These are phyloP conservation scores for Hyppa rectilinea DNA, from an alignment of 2,888 invertebrate species.

Conservation along the genomic window DNA sequence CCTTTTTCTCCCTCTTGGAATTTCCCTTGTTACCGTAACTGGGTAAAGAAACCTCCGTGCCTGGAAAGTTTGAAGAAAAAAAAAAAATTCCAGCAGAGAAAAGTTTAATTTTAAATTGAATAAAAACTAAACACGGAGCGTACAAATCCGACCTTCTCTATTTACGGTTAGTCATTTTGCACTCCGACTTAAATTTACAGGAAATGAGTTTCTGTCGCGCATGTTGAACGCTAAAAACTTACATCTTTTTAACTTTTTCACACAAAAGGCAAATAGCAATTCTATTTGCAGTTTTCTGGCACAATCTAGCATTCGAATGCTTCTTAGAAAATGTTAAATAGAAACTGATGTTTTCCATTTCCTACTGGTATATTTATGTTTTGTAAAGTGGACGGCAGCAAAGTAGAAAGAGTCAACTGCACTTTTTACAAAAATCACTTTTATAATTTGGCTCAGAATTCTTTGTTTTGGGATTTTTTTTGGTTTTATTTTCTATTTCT, in stretches of 20 bases:
- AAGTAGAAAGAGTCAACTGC: no score
- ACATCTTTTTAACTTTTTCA: constrained; percentile 35
- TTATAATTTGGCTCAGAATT: no score
- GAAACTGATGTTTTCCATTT: constrained; percentile 37
- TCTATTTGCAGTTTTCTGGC: constrained; percentile 41
- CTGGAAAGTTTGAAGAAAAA: background rate
- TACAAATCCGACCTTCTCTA: constrained; percentile 9
- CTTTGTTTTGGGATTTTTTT: no score
- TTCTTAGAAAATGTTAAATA: constrained; percentile 32
- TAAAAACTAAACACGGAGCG: constrained; percentile 1
- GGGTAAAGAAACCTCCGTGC: background rate
- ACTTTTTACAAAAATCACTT: no score
- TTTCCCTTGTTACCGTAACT: background rate
- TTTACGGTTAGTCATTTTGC: constrained; percentile 25
- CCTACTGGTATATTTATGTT: constrained; percentile 30
- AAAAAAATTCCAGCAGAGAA: background rate
- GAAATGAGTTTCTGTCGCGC: constrained; percentile 54
- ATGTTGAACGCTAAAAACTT: constrained; percentile 19
- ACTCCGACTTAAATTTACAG: constrained; percentile 32
- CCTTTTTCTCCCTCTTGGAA: background rate
- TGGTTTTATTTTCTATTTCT: no score
- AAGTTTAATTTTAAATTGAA: constrained; percentile 1
- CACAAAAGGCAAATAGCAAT: constrained; percentile 30
- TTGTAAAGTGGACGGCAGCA: no score
- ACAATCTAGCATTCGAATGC: constrained; percentile 15